A percentile compares a stretch with the other conserved stretches of the same genome.
phyloP scores from a whole-genome alignment of 2,888 invertebrate species.

The Eurois occulta region DNA sequence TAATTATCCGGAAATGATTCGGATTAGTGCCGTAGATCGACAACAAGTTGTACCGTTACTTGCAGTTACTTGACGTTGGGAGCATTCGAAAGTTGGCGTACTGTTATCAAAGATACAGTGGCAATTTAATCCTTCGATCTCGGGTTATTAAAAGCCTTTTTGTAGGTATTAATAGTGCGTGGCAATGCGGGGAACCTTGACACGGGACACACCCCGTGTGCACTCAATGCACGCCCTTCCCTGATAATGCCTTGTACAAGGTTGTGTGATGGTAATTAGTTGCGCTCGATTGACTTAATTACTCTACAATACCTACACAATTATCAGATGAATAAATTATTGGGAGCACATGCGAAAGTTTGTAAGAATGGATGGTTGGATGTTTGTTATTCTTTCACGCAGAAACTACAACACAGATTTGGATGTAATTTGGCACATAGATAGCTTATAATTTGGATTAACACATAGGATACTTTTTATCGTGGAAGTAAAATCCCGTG shows the following conservation, averaged over 20 bases:
- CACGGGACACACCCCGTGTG: slow-evolving; percentile 22
- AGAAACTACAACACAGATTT: too few species aligned
- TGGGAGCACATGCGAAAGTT: too few species aligned
- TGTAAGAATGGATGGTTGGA: too few species aligned
- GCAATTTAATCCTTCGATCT: slow-evolving; percentile 32
- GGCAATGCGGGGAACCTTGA: slow-evolving; percentile 54
- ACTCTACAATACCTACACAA: neutral
- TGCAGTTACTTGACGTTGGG: neutral
- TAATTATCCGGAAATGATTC: neutral
- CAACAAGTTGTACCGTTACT: neutral
- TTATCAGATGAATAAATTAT: neutral
- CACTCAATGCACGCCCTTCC: slow-evolving; percentile 39
- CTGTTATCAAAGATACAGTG: slow-evolving; percentile 12
- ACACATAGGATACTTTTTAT: too few species aligned
- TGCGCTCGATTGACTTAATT: slow-evolving; percentile 9
- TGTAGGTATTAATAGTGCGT: slow-evolving; percentile 56
- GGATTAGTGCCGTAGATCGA: neutral
- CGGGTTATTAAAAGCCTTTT: slow-evolving; percentile 43
- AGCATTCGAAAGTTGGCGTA: neutral
- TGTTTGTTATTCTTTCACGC: too few species aligned
- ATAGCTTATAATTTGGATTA: too few species aligned
- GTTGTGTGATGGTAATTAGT: slow-evolving; percentile 32
- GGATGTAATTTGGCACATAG: too few species aligned
- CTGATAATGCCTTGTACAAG: slow-evolving; percentile 31
- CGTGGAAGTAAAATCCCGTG: too few species aligned